Percentiles rank a stretch among this genome's conserved stretches.
These are phyloP conservation scores for Lagocephalus sceleratus DNA, from an alignment of 2,797 vertebrate genomes.

Conservation along the genomic window DNA sequence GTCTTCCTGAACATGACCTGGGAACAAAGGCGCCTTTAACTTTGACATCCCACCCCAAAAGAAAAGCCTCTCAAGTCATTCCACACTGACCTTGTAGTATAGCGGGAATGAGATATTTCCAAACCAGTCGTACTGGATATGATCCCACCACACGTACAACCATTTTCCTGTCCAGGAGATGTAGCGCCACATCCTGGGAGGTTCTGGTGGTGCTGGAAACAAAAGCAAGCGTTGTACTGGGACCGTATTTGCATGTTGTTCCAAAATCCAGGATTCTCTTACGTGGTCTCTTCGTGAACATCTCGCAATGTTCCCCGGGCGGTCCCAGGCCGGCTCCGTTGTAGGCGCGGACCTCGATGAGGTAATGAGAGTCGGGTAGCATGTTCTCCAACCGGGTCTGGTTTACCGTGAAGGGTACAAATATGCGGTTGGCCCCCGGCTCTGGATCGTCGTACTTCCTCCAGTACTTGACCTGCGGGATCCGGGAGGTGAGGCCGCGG, in stretches of 20 bases:
- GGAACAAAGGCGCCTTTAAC: background rate
- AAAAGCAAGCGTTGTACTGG: background rate
- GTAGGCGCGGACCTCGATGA: conserved; percentile 90
- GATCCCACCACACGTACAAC: conserved; percentile 95
- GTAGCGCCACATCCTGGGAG: conserved; percentile 84
- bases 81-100: conserved; percentile 87
- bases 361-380: conserved; percentile 89
- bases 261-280: conserved; percentile 47
- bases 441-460: conserved; percentile 88
- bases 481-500: too few relatives aligned
- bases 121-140: conserved; percentile 83
- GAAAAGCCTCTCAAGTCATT: background rate
- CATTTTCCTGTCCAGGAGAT: conserved; percentile 80
- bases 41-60: background rate
- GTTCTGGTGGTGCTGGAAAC: conserved; percentile 86
- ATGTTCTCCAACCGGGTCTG: conserved; percentile 90
- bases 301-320: conserved; percentile 82
- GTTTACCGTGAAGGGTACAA: conserved; percentile 81
- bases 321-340: conserved; percentile 94
- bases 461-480: conserved; percentile 91
- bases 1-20: conserved; percentile 94
- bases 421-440: conserved; percentile 86
- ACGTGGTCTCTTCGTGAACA: conserved; percentile 94
- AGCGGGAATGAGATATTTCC: conserved; percentile 91
- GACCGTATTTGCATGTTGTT: background rate